Evolutionary conservation across 2,888 invertebrate genomes (phyloP).

Genomic region (Cactoblastis cactorum): DNA sequence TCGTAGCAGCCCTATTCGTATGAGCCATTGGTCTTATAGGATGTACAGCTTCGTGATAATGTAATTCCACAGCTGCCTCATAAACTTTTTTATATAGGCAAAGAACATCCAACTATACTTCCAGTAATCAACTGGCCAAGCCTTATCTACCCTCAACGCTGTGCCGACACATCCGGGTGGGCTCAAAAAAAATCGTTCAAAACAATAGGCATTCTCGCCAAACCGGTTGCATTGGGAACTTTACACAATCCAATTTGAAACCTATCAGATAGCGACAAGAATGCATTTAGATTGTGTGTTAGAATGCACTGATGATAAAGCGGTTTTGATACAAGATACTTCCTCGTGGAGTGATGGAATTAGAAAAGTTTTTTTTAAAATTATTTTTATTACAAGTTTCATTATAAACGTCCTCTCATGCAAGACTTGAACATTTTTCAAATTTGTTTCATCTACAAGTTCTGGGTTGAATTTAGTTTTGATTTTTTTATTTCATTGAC

Average conservation of each 20-base stretch:
- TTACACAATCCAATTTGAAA: not conserved
- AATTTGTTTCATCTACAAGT: too few species aligned
- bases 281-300: not conserved
- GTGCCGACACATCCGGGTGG: slow-evolving; percentile 6
- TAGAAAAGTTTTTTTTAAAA: not conserved
- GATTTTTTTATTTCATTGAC: too few species aligned
- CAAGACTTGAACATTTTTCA: too few species aligned
- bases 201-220: not conserved
- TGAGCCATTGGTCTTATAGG: too few species aligned
- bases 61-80: not conserved
- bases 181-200: slow-evolving; percentile 1
- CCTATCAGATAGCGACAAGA: not conserved
- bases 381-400: not conserved
- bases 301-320: slow-evolving; percentile 3
- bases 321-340: slow-evolving; percentile 6
- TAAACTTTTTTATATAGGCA: not conserved
- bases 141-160: slow-evolving; percentile 1
- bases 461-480: too few species aligned
- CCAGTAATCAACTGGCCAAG: not conserved
- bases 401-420: too few species aligned
- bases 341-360: not conserved
- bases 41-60: not conserved
- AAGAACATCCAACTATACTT: not conserved
- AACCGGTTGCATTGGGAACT: slow-evolving; percentile 2
- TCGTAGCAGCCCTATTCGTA: too few species aligned